Base-by-base conservation (phyloP, 2,888 invertebrate genomes). In the Drosophila greeni region DNA sequence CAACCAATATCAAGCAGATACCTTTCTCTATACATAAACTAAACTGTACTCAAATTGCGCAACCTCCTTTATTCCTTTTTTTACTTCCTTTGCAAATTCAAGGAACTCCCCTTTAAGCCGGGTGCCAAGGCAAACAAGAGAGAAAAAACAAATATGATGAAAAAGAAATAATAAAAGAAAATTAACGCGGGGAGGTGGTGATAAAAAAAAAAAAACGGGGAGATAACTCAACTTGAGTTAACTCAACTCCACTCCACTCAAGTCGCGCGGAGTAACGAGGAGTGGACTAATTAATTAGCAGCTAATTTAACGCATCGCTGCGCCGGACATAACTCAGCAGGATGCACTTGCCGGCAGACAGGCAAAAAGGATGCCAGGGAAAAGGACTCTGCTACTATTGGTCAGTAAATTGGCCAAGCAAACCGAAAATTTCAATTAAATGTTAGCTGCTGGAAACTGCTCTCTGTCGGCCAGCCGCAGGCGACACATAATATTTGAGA, bases 241-340 rank as follows among this genome's bases (percentile, higher is more conserved):
- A 55, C 36, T 55, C 37, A 58, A 42, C 52, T 55, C 48, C 51
- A 73, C 57, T 66, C 60, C 40, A 58, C 58, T 57, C 51, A 11
- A 67, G 52, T 48, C 55, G 45, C 56, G 29, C 40, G 39, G 61
- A 58, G 58, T 53, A 56, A 39, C 54, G 55, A 31, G 59, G 55
- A 62, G 52, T 60, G 52, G 67, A 58, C 62, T 84, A 83, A 79
- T 79, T 79, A 84, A 79, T 79, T 79, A 83, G 79, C 76, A 72
- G 79, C 79, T 83, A 83, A 83, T 79, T 79, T 83, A 84, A 83
- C 76, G 79, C 73, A 70, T 67, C 70, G 72, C 81, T 66, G 78
- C 55, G 34, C 57, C 53, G 57, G 66, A 64, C 70, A 69, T 54
- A 61, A 60, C 73, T 67, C 61, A 60, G 70, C 70, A 78, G 76